phyloP scores from a whole-genome alignment of 2,797 vertebrate genomes.

The Propithecus deckenii region DNA sequence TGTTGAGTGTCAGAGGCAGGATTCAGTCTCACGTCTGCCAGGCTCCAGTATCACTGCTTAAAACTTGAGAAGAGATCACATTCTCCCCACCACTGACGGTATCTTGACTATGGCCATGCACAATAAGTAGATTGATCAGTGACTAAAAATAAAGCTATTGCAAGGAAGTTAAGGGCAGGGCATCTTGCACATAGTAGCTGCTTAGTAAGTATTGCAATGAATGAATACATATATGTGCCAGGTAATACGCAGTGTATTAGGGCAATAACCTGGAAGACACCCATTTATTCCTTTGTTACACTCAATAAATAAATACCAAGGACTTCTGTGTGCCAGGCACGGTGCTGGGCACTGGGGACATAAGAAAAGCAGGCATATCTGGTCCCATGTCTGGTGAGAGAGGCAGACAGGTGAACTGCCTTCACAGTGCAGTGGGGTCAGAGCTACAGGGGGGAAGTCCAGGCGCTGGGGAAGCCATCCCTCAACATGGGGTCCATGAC shows the following conservation, averaged over 20 bases:
- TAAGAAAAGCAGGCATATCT: background rate
- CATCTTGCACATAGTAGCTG: background rate
- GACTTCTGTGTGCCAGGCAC: background rate
- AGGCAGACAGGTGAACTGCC: background rate
- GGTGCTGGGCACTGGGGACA: background rate
- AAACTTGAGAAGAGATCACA: background rate
- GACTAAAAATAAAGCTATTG: background rate
- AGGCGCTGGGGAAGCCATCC: background rate
- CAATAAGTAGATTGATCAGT: background rate
- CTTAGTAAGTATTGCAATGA: background rate
- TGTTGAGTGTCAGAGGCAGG: background rate
- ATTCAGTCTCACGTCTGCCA: background rate
- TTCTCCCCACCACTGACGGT: background rate
- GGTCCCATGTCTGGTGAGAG: background rate
- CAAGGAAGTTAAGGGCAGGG: background rate
- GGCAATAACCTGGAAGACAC: background rate
- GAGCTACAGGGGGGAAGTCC: accelerated
- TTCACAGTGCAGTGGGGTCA: background rate
- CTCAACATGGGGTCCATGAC: background rate
- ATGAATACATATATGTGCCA: too few species aligned
- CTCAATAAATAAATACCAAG: background rate
- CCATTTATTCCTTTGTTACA: background rate
- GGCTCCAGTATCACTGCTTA: background rate
- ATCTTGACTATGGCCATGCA: background rate
- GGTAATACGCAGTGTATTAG: background rate